Percentiles rank a stretch among this genome's conserved stretches.
phyloP scores from a whole-genome alignment of 2,113 vertebrate species.

The Ploceus nigricollis region DNA sequence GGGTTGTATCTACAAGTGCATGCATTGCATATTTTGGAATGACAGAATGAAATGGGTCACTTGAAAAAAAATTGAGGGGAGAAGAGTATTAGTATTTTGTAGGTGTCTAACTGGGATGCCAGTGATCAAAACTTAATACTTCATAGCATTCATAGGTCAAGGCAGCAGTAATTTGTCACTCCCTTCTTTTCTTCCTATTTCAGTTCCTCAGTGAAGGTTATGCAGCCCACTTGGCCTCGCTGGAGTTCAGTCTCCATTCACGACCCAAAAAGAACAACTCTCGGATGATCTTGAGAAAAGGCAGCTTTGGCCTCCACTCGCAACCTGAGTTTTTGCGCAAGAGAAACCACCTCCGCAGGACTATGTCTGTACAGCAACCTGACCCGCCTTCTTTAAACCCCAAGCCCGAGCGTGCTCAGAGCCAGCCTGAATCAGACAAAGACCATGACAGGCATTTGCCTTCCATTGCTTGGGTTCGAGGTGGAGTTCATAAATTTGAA shows the following conservation, averaged over 20 bases:
- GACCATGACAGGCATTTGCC: conserved; percentile 82
- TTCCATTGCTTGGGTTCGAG: conserved; percentile 81
- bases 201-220: conserved; percentile 98
- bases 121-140: background rate
- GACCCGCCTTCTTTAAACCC: conserved; percentile 88
- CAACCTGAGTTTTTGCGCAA: conserved; percentile 96
- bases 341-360: conserved; percentile 91
- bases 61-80: background rate
- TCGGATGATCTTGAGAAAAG: conserved; percentile 92
- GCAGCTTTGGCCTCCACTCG: conserved; percentile 92
- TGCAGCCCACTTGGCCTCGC: conserved; percentile 87
- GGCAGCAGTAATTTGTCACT: background rate
- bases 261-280: conserved; percentile 91
- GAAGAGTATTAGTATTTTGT: background rate
- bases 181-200: background rate
- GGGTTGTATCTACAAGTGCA: background rate
- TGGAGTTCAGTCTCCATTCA: conserved; percentile 89
- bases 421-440: conserved; percentile 95
- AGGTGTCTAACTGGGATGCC: background rate
- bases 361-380: conserved; percentile 95
- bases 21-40: background rate
- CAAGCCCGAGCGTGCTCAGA: conserved; percentile 95
- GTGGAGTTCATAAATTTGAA: conserved; percentile 86
- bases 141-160: background rate
- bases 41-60: background rate